Evolutionary conservation across 2,797 vertebrate genomes (phyloP), one percentile per base, ranked within the genome.

Genomic region (Carapus acus): DNA sequence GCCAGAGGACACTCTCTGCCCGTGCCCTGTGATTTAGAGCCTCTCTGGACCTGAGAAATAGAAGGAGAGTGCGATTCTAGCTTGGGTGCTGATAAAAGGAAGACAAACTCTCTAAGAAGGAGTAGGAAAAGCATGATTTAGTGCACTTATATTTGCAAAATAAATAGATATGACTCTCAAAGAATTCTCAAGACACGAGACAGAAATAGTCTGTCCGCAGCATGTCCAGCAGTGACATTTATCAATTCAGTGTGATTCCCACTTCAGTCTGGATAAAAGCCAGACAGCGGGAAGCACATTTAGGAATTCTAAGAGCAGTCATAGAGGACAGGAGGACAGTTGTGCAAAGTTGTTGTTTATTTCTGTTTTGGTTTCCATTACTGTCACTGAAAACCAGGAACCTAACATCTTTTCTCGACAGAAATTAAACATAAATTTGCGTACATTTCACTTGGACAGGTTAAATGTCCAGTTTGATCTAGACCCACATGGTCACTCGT

Each of bases 31-130:
- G 40, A 59, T 71, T 62, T 62, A 62, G 73, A 58, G 45, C 44
- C 48, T 29, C 29, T 63, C 51, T 51, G 60, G 58, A 67, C 51
- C 59, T 70, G 67, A 72, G 69, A 81, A 74, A n/a, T 70, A 54
- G 69, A 43, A 65, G 68, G 64, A 58, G 56, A 65, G 79, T 81
- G 80, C 53, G 73, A 84, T 41, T 67, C 48, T 53, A 69, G 41
- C 59, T 67, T 36, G 71, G 76, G 74, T 37, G 8, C 16, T 13
- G 71, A 82, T 78, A 24, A 83, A 78, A 76, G 67, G n/a, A n/a
- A 1, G n/a, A 14, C 44, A 38, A 14, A 21, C 16, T 48, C 27
- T 40, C 29, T 40, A 46, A 31, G 29, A 37, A n/a, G n/a, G 49
- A 43, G 57, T 40, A 19, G 48, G 23, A 38, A 42, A 27, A 45